Evolutionary conservation across 2,113 vertebrate species (phyloP).

Genomic region (Delphinapterus leucas): DNA sequence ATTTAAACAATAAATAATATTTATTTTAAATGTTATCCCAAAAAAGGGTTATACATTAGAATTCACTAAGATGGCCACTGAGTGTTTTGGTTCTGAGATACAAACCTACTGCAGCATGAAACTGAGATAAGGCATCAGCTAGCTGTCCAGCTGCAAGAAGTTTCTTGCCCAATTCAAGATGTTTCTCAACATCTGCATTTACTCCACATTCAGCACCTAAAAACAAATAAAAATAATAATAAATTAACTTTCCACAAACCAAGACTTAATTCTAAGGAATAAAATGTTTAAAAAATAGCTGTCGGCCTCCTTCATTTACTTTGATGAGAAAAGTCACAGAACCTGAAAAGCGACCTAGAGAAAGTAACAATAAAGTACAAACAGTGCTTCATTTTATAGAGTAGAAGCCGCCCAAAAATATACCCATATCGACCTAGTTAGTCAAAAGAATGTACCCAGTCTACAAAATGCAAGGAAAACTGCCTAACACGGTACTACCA

Average conservation of each 20-base stretch:
- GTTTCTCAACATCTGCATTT: constrained; percentile 94
- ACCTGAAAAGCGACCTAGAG: background rate
- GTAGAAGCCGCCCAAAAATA: background rate
- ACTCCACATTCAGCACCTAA: constrained; percentile 93
- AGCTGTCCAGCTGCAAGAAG: constrained; percentile 96
- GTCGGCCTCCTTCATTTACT: background rate
- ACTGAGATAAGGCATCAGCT: constrained; percentile 97
- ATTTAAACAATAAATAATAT: background rate
- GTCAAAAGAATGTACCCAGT: background rate
- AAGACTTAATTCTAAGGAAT: background rate
- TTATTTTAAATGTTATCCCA: constrained; percentile 22
- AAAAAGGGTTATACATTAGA: background rate
- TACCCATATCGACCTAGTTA: background rate
- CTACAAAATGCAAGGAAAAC: background rate
- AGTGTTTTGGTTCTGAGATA: constrained; percentile 41
- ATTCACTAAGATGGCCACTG: background rate
- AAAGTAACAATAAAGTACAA: background rate
- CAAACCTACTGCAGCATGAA: constrained; percentile 96
- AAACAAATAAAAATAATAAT: constrained; percentile 42
- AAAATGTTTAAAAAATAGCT: background rate
- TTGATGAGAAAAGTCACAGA: constrained; percentile 16
- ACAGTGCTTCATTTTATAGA: background rate
- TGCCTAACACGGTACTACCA: background rate
- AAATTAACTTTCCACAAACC: background rate
- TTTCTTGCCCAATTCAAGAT: constrained; percentile 99